Base-by-base conservation (phyloP, 1,140 invertebrate species). In the Scaptomyza hsui region DNA sequence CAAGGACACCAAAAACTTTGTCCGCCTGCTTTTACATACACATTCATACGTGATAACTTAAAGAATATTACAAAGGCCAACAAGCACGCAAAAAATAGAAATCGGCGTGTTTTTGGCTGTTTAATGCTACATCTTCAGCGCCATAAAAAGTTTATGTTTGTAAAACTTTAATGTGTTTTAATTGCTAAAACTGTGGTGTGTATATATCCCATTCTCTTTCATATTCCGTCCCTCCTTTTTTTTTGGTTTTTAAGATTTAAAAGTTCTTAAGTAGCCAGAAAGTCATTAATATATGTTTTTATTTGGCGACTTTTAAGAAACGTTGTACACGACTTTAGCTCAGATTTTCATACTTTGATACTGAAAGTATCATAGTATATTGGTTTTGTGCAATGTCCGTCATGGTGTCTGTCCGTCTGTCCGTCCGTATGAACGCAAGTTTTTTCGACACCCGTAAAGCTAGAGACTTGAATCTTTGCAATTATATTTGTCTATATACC, bases 81-180 rank as follows among this genome's bases (percentile, higher is more conserved):
- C n/a, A 62, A 69, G 76, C 41, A 53, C 47, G 13, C 6, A 55
- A 39, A 13, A 62, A 76, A 67, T n/a, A n/a, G n/a, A n/a, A 69
- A 59, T 59, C 42, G 41, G 70, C 62, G 75, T 75, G 70, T 62
- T 57, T 39, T 78, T 75, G 75, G 79, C 79, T 75, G 57, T 47
- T 75, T 42, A 64, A 64, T 35, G 49, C 39, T 29, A 9, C 47
- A 16, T 32, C 12, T 55, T 39, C 37, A 16, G 26, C 45, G 10
- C 18, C 37, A 51, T 32, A 18, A 82, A 55, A 73, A 75, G 24
- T 68, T 72, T 72, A 44, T 85, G 78, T 71, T 72, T 60, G 56
- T 75, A 75, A 72, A 82, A 82, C 78, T 78, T 88, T 72, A 88
- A 88, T 88, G 72, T 78, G 73, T 63, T 76, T 63, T 88, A 88